Percentiles rank a stretch among this genome's conserved stretches.
phyloP scores from a whole-genome alignment of 53 echinoderm and acorn worm species.

The Holothuria scabra region DNA sequence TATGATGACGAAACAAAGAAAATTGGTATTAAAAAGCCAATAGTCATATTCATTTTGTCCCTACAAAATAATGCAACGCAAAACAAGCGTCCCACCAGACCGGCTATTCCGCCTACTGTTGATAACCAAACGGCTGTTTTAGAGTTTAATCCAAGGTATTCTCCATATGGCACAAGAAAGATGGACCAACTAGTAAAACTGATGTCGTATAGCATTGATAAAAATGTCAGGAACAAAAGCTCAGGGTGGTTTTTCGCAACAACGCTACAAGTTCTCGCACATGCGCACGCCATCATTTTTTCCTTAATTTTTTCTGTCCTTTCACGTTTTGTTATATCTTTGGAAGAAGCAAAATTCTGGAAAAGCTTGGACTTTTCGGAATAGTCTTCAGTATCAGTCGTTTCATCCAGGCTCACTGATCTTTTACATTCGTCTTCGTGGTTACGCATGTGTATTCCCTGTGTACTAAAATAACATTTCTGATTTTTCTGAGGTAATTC shows the following conservation, averaged over 20 bases:
- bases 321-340: too few relatives aligned
- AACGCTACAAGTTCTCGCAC: not conserved
- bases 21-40: not conserved
- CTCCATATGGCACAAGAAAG: too few relatives aligned
- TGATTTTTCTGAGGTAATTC: too few relatives aligned
- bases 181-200: constrained; percentile 10
- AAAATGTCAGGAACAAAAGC: not conserved
- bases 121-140: too few relatives aligned
- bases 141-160: too few relatives aligned
- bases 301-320: too few relatives aligned
- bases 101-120: too few relatives aligned
- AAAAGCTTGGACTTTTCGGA: not conserved
- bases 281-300: too few relatives aligned
- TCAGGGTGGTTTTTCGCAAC: not conserved
- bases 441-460: not conserved
- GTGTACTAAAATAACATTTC: too few relatives aligned
- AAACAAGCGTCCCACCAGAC: not conserved
- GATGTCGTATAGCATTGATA: not conserved
- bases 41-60: not conserved
- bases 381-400: too few relatives aligned
- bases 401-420: too few relatives aligned
- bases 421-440: not conserved
- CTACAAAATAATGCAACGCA: not conserved
- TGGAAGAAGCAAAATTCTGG: not conserved
- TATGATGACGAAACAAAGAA: not conserved